phyloP scores from a whole-genome alignment of 1,140 invertebrate genomes.

The Dinoponera quadriceps region DNA sequence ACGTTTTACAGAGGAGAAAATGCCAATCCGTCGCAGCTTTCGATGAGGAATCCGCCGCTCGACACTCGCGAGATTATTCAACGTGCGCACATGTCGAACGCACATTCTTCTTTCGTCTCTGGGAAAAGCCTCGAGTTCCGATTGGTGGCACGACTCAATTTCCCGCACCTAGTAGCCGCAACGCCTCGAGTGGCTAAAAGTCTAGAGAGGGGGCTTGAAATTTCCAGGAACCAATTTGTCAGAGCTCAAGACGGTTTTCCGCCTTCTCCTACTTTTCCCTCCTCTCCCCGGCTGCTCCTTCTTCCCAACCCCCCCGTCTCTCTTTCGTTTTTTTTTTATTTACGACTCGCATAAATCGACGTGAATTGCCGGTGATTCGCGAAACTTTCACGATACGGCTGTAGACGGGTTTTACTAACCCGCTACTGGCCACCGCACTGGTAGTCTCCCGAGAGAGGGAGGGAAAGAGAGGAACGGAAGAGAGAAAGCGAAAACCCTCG shows the following conservation, averaged over 20 bases:
- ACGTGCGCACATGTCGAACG: slow-evolving; percentile 61
- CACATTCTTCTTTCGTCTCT: slow-evolving; percentile 63
- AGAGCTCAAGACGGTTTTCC: slow-evolving; percentile 62
- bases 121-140: slow-evolving; percentile 53
- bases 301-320: no score
- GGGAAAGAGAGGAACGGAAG: neutral
- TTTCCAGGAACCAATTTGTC: slow-evolving; percentile 67
- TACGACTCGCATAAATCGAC: slow-evolving; percentile 71
- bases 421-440: slow-evolving; percentile 5
- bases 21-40: slow-evolving; percentile 16
- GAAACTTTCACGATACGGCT: slow-evolving; percentile 54
- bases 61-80: slow-evolving; percentile 66
- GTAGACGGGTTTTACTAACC: slow-evolving; percentile 35
- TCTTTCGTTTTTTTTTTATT: slow-evolving; percentile 59
- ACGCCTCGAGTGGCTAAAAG: slow-evolving; percentile 28
- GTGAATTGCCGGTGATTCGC: slow-evolving; percentile 58
- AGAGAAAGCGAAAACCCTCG: slow-evolving; percentile 55
- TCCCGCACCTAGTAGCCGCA: slow-evolving; percentile 45
- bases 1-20: neutral
- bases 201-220: slow-evolving; percentile 48
- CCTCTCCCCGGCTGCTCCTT: neutral
- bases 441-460: slow-evolving; percentile 8
- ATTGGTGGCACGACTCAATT: slow-evolving; percentile 64
- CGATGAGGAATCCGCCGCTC: slow-evolving; percentile 20
- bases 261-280: neutral